Conservation (phyloP, 1,140 invertebrate species). For the Aethina tumida region DNA sequence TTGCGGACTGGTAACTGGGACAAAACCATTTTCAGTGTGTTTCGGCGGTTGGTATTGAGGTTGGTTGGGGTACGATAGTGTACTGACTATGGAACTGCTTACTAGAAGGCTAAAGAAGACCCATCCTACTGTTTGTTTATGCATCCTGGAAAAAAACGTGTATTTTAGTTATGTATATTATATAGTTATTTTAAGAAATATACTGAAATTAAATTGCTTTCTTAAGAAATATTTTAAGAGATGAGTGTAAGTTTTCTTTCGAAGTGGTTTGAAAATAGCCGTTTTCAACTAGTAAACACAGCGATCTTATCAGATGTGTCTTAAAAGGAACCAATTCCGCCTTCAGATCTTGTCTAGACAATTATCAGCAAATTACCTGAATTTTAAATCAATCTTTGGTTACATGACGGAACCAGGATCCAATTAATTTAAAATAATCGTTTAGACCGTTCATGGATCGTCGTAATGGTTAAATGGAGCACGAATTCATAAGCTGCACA, state of each 20-base stretch:
- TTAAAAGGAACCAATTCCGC: conserved; percentile 1
- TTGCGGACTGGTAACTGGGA: conserved; percentile 37
- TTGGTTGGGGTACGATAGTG: conserved; percentile 43
- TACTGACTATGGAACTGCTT: conserved; percentile 42
- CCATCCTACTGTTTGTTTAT: conserved; percentile 42
- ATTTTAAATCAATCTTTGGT: too few relatives aligned
- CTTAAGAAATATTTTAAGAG: neutral
- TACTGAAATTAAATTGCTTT: too few relatives aligned
- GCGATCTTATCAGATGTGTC: neutral
- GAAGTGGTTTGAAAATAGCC: neutral
- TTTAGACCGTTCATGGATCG: too few relatives aligned
- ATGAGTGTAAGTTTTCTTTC: neutral
- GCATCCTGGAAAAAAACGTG: conserved; percentile 32
- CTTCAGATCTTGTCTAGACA: too few relatives aligned
- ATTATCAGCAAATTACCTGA: too few relatives aligned
- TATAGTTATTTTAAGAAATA: too few relatives aligned
- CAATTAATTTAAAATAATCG: too few relatives aligned
- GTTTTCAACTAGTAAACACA: neutral
- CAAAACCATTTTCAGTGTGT: conserved; percentile 12
- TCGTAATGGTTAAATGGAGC: too few relatives aligned
- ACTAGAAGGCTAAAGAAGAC: conserved; percentile 42
- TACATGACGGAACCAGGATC: too few relatives aligned
- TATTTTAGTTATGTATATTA: conserved; percentile 1
- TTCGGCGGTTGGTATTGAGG: conserved; percentile 15
- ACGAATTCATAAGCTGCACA: too few relatives aligned